Evolutionary conservation across 2,113 vertebrate genomes (phyloP).

Genomic region (Irena cyanogastra): DNA sequence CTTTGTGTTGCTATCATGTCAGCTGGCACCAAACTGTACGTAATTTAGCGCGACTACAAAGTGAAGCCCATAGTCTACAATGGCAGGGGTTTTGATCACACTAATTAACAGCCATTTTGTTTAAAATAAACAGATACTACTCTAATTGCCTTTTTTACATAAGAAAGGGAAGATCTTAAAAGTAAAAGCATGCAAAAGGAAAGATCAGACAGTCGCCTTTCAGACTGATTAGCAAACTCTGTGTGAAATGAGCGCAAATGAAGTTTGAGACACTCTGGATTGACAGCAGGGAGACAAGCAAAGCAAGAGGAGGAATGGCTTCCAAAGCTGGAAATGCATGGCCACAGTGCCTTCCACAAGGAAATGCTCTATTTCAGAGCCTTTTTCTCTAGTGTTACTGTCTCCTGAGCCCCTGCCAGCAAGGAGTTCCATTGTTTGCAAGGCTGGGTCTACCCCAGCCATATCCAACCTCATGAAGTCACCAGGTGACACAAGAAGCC

Average conservation of each 20-base stretch:
- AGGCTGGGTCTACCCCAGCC: not conserved
- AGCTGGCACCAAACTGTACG: constrained; percentile 87
- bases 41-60: constrained; percentile 92
- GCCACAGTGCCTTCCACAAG: not conserved
- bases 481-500: not conserved
- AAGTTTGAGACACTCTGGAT: constrained; percentile 49
- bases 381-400: not conserved
- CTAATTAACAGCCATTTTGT: constrained; percentile 99
- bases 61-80: constrained; percentile 86
- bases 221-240: constrained; percentile 72
- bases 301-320: not conserved
- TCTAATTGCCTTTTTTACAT: constrained; percentile 99
- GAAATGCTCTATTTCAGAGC: not conserved
- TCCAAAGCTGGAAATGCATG: not conserved
- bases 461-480: rapidly evolving
- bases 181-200: constrained; percentile 85
- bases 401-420: not conserved
- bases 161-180: constrained; percentile 99
- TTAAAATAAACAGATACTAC: constrained; percentile 99
- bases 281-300: constrained; percentile 34
- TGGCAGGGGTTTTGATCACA: constrained; percentile 94
- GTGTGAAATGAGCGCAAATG: constrained; percentile 64
- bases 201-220: constrained; percentile 85
- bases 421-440: not conserved
- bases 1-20: constrained; percentile 88